These are phyloP conservation scores for Platichthys flesus DNA, from an alignment of 2,113 vertebrate species.

Conservation along the genomic window DNA sequence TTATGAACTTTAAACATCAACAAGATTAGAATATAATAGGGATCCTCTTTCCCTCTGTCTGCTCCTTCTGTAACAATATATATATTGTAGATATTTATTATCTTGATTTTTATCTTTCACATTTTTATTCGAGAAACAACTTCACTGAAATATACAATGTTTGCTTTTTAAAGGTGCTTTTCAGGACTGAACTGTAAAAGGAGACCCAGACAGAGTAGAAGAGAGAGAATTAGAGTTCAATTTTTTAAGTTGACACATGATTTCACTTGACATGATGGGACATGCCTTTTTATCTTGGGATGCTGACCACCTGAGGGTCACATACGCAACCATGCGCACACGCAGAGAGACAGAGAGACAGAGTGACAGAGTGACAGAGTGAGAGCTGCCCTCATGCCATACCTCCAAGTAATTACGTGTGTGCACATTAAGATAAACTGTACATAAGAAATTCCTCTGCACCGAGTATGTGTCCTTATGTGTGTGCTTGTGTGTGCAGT, in stretches of 20 bases:
- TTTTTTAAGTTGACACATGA: slow-evolving; percentile 28
- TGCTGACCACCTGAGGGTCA: slow-evolving; percentile 42
- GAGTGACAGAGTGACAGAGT: not conserved
- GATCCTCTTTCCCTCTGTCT: not conserved
- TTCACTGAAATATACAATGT: no score
- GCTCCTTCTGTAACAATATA: not conserved
- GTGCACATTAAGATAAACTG: slow-evolving; percentile 38
- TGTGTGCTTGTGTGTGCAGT: slow-evolving; percentile 45
- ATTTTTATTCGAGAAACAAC: no score
- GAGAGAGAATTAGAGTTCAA: slow-evolving; percentile 23
- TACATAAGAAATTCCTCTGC: slow-evolving; percentile 30
- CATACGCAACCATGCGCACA: slow-evolving; percentile 6
- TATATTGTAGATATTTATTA: not conserved
- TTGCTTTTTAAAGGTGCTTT: not conserved
- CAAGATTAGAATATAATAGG: not conserved
- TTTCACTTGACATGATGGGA: slow-evolving; percentile 45
- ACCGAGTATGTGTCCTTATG: not conserved
- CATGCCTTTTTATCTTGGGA: slow-evolving; percentile 35
- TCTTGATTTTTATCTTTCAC: no score
- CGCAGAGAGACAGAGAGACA: not conserved
- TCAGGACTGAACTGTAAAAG: not conserved
- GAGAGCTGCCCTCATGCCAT: slow-evolving; percentile 13
- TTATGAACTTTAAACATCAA: not conserved
- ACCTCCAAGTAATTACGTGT: slow-evolving; percentile 46
- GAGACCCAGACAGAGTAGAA: not conserved